These are phyloP conservation scores for Myocastor coypus DNA, from an alignment of 2,113 vertebrate species.

Conservation along the genomic window DNA sequence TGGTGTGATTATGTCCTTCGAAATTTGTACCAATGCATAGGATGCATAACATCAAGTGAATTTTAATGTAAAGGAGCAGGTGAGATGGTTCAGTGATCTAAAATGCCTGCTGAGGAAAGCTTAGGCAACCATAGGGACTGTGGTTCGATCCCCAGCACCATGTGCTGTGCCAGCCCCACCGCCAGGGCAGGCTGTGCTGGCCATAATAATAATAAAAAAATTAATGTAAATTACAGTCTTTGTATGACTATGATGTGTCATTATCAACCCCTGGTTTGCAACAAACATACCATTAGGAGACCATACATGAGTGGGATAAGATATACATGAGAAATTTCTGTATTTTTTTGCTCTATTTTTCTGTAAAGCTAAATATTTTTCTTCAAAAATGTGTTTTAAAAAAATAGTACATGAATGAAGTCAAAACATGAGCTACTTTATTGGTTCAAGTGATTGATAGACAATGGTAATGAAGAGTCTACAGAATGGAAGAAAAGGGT, in stretches of 20 bases:
- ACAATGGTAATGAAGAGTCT: background rate
- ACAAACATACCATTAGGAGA: background rate
- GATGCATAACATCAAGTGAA: background rate
- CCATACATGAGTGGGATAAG: too few relatives aligned
- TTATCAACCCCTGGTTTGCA: background rate
- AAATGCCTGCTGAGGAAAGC: too few relatives aligned
- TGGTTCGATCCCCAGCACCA: too few relatives aligned
- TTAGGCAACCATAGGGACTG: too few relatives aligned
- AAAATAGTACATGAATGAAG: background rate
- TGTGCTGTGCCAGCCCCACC: too few relatives aligned
- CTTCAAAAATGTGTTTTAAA: background rate
- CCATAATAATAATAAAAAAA: too few relatives aligned
- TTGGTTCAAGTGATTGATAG: background rate
- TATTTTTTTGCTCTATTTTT: background rate
- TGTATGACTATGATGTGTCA: background rate
- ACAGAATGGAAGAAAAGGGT: background rate
- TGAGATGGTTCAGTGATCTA: too few relatives aligned
- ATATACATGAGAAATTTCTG: background rate
- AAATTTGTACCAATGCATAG: background rate
- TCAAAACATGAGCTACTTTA: background rate
- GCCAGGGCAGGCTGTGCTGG: too few relatives aligned
- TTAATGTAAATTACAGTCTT: background rate
- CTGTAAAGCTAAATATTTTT: background rate
- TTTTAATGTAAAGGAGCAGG: background rate
- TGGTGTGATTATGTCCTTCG: background rate